phyloP scores from a whole-genome alignment of 2,113 vertebrate species.

The Hipposideros armiger region DNA sequence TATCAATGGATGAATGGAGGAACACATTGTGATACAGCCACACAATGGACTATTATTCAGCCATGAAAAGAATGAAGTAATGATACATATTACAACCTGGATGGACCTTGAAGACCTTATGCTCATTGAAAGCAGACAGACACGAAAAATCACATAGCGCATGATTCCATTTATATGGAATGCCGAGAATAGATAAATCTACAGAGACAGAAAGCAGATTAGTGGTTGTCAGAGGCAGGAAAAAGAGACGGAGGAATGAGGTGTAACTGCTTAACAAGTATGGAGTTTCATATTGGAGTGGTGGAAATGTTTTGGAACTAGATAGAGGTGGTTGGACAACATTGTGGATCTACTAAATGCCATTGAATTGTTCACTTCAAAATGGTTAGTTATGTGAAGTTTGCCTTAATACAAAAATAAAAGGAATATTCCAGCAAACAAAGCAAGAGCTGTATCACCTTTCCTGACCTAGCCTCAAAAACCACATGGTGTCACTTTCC shows the following conservation, averaged over 20 bases:
- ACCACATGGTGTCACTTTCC: background rate
- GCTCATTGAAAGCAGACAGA: background rate
- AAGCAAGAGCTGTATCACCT: background rate
- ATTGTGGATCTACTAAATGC: background rate
- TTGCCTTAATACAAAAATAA: background rate
- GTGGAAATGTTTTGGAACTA: background rate
- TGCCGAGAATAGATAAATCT: background rate
- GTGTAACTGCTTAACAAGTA: background rate
- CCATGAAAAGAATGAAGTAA: background rate
- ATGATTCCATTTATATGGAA: background rate
- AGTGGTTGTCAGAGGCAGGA: background rate
- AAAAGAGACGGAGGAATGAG: background rate
- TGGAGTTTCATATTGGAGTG: background rate
- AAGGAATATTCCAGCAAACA: background rate
- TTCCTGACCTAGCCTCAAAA: background rate
- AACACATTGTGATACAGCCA: background rate
- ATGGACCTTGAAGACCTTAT: background rate
- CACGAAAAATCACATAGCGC: background rate
- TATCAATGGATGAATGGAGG: background rate
- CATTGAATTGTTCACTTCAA: background rate
- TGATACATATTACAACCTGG: background rate
- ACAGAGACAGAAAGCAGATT: background rate
- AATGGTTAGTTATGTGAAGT: background rate
- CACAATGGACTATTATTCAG: background rate
- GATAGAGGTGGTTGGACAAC: background rate